Evolutionary conservation across 2,797 vertebrate genomes (phyloP), one percentile per base, ranked within the genome.

Genomic region (Megaceryle alcyon): DNA sequence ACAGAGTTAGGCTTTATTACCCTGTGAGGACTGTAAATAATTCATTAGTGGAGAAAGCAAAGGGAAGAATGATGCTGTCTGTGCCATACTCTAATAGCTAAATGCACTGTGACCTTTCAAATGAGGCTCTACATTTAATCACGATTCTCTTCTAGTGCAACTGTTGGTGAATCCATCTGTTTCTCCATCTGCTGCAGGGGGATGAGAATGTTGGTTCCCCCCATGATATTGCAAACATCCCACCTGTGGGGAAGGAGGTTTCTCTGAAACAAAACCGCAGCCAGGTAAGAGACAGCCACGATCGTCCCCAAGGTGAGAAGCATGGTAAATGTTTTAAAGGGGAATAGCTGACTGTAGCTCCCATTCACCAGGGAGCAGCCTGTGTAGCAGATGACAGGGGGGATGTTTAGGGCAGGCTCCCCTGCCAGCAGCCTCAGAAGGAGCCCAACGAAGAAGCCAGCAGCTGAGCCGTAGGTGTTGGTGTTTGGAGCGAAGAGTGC

Each of bases 301-400:
- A 98, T 98, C 0, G 96, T 97, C 23, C 92, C 18, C 8, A 98
- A 70, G 2, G 98, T 98, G 46, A 96, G 56, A 56, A 98, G 25
- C 98, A 99, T 73, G 5, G 98, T 98, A 87, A 98, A 64, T 0
- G 98, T 98, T 95, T 98, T 98, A 95, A 98, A 98, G 57, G 98
- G 98, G 90, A 98, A 98, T 79, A 84, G 97, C 95, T 99, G 98
- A 18, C 93, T 93, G 33, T 98, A 92, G 76, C 41, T 95, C 22
- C 97, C 97, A 0, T 86, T 85, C 16, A 98, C 92, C 6, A 95
- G 56, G 39, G 97, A 95, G 91, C 97, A 98, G 77, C 95, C 97
- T 3, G 98, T 97, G 96, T 98, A 99, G 39, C 12, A 61, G 91
- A 98, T 98, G 80, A 96, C 5, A 0, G 98, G 95, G 0, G 97